Percentiles rank a stretch among this genome's conserved stretches.
Evolutionary conservation across 2,888 invertebrate genomes (phyloP).

Genomic region (Uloborus plumipes): DNA sequence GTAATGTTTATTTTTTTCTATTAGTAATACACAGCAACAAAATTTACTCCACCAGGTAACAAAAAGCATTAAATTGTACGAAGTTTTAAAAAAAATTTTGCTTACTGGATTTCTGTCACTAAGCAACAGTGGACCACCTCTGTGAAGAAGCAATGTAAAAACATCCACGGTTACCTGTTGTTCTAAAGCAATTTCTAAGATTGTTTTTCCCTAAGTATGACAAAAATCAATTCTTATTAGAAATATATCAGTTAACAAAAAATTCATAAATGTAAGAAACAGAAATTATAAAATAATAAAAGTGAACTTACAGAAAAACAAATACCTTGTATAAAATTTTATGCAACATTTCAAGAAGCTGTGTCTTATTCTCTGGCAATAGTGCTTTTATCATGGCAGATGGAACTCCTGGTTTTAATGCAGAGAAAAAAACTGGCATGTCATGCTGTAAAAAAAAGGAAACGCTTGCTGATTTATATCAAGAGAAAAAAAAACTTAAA

Average conservation of each 20-base stretch:
- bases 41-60: neutral
- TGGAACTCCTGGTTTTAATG: conserved; percentile 48
- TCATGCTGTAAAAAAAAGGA: conserved; percentile 50
- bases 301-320: neutral
- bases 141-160: conserved; percentile 49
- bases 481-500: neutral
- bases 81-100: neutral
- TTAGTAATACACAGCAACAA: neutral
- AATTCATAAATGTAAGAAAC: neutral
- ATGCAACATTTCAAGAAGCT: conserved; percentile 51
- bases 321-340: conserved; percentile 61
- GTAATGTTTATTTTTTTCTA: neutral
- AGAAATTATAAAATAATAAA: neutral
- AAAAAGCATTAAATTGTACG: neutral
- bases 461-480: neutral
- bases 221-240: neutral
- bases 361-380: conserved; percentile 37
- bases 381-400: conserved; percentile 49
- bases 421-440: conserved; percentile 66
- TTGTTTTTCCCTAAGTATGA: conserved; percentile 62
- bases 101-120: conserved; percentile 65
- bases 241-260: neutral
- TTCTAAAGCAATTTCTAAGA: conserved; percentile 65
- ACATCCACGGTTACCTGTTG: conserved; percentile 56
- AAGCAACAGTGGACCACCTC: conserved; percentile 65